A percentile compares a stretch with the other conserved stretches of the same genome.
Evolutionary conservation across 2,888 invertebrate species (phyloP).

Genomic region (Ceriagrion tenellum): DNA sequence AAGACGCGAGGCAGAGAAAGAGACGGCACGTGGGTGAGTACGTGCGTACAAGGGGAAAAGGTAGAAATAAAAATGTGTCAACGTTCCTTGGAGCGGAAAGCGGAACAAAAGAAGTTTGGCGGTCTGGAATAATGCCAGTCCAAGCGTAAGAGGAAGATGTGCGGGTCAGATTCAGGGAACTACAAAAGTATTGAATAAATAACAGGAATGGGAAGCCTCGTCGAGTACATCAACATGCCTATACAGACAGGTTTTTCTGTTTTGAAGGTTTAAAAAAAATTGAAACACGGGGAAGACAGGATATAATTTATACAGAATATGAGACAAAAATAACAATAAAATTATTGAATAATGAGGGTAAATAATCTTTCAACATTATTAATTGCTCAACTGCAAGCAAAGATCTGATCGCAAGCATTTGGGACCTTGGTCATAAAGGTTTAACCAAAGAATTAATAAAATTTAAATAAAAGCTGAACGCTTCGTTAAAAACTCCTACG

Average conservation of each 20-base stretch:
- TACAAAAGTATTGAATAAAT: constrained; percentile 4
- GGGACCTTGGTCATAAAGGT: no score
- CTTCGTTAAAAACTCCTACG: no score
- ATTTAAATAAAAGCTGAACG: no score
- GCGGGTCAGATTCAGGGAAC: not conserved
- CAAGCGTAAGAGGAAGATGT: not conserved
- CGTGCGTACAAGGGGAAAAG: not conserved
- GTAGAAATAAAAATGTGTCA: constrained; percentile 21
- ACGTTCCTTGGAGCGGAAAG: not conserved
- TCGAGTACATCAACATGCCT: not conserved
- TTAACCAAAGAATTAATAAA: no score
- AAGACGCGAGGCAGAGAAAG: not conserved
- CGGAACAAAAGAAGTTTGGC: constrained; percentile 16
- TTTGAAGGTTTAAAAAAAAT: no score
- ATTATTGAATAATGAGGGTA: no score
- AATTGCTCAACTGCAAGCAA: no score
- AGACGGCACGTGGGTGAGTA: not conserved
- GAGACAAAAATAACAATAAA: no score
- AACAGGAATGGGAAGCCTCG: not conserved
- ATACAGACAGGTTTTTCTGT: not conserved
- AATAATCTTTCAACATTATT: no score
- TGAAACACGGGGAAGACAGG: no score
- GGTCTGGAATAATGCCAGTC: not conserved
- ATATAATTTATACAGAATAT: no score
- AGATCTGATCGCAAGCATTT: no score